Base-by-base conservation (phyloP, 2,888 invertebrate species). In the Eurytoma adleriae region DNA sequence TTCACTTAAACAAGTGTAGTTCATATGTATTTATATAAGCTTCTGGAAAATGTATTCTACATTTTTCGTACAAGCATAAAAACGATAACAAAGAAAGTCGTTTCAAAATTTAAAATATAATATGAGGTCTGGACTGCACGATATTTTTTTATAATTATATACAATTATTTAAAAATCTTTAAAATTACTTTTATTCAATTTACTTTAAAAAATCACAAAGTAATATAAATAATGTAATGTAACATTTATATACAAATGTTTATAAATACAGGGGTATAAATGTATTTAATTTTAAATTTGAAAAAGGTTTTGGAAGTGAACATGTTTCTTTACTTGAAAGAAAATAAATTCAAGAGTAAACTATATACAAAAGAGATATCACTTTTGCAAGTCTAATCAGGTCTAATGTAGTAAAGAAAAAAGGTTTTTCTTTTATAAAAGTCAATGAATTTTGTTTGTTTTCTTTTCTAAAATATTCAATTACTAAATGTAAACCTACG, bases 401-500 rank as follows among this genome's bases (percentile, higher is more conserved):
- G 40, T 10, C 40, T 40, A 40, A 40, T 40, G 40, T 10, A 40
- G 40, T 10, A 40, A 10, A 3, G 30, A 30, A 30, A 30, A 40
- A 10, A 24, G 24, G 24, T 24, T 24, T 24, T 24, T 24, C 2
- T 40, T 40, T 40, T 40, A 40, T 40, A n/a, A 72, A 40, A 40
- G 40, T 40, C 40, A 40, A 40, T 40, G 10, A 10, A 10, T 40
- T 10, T 40, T 50, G 18, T 68, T 69, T 50, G 40, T 68, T 69
- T 62, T 52, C 20, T 59, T 64, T 10, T 56, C 48, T 14, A 62
- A 64, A 64, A 52, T 56, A 50, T 66, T 67, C 50, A 13, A 52
- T 61, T 18, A 62, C 50, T 52, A n/a, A 59, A 75, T 82, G 74
- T 80, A 78, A 59, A 79, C 18, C 62, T 76, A 81, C 64, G 52